Evolutionary conservation across 2,113 vertebrate genomes (phyloP), one percentile per base, ranked within the genome.

Genomic region (Misgurnus mizolepis): DNA sequence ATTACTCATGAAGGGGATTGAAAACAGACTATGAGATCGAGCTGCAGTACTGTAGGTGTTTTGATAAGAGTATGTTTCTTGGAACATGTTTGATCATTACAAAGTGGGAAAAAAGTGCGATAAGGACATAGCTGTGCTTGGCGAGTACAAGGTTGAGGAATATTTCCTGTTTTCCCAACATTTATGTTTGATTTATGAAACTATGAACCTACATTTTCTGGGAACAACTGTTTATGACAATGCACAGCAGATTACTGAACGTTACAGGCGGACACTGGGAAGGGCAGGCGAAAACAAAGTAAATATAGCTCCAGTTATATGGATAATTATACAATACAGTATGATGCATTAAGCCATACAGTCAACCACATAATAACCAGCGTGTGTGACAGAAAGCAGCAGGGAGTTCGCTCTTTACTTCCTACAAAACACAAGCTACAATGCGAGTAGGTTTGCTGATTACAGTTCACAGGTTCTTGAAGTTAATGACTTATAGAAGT

Each of bases 361-460:
- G 72, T 66, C 60, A 68, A 11, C 62, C 79, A 84, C 84, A 79
- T 49, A 64, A 78, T 79, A 60, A 71, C 56, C 60, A 27, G 67
- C 22, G 10, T 55, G 27, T 40, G 39, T 76, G 73, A 45, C 17
- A 58, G 22, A 84, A 47, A 61, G 27, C 67, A 76, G 71, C 85
- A 83, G 67, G 81, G 65, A 39, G 61, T 81, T 83, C 69, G 76
- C 60, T 68, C 75, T 76, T 85, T 84, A 82, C 87, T 85, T 55
- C 80, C 90, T 86, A 87, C 87, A 87, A 85, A 85, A 89, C 84
- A 85, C 86, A 85, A 90, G 88, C 85, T 89, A 86, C 88, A 90
- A 88, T 75, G 88, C 90, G 89, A 88, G 87, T 90, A 90, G 88
- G 86, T 90, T 87, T 88, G 89, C 90, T 93, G 88, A 93, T 93